Evolutionary conservation across 2,888 invertebrate genomes (phyloP), one percentile per base, ranked within the genome.

Genomic region (Meloe dianella): DNA sequence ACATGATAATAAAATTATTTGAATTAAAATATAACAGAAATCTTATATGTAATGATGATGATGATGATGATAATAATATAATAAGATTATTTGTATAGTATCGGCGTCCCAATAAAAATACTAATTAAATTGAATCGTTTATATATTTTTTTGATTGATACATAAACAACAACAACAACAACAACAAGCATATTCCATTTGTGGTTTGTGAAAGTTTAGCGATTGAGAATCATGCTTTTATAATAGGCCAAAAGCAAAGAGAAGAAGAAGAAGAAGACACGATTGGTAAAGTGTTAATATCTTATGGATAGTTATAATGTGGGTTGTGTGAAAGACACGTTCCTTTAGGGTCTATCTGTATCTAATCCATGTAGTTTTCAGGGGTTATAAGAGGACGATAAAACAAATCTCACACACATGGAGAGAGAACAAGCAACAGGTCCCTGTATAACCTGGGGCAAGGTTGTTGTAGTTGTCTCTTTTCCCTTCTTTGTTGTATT

Each of bases 401-500:
- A 5, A 20, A 20, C 47, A 47, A 20, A 17, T 47, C 47, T 17
- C 20, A 47, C 9, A 47, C 20, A 47, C 4, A n/a, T 9, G 14
- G 35, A 12, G 12, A 41, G 38, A 41, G 47, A 47, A 20, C 0
- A 20, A 47, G 47, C 47, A 47, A 47, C 47, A 47, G 47, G 47
- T 47, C 47, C 20, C n/a, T n/a, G 47, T 20, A 47, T 47, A 17
- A 47, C 47, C 47, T 47, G 47, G 8, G 47, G 47, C 47, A 47
- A 47, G 47, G 47, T 47, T 47, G 41, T 41, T 41, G 41, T 41
- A 10, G 41, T 41, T 41, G 41, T 41, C n/a, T n/a, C n/a, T n/a
- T n/a, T 7, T 47, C 20, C 20, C 47, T 20, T 47, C 47, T 47
- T 12, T 47, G 47, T 47, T 17, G 17, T 14, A 35, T 41, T 41